Evolutionary conservation across 2,797 vertebrate species (phyloP), one percentile per base, ranked within the genome.

Genomic region (Sebastolobus altivelis): DNA sequence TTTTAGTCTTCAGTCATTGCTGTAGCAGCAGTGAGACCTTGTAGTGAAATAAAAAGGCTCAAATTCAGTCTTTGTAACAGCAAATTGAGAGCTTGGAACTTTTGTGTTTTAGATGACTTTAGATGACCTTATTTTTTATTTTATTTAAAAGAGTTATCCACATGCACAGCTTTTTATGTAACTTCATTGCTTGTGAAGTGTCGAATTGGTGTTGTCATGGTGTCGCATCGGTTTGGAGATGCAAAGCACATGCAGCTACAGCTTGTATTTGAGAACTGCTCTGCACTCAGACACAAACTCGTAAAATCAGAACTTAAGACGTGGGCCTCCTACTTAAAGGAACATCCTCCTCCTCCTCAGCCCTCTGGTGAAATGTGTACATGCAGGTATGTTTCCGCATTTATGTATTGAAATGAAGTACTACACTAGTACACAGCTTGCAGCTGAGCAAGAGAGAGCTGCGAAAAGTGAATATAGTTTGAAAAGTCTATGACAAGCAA

Each of bases 191-290:
- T 52, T 9, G 14, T 72, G 20, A 56, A 54, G 38, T 62, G 60
- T 56, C 16, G 25, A 35, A 70, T n/a, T 38, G 49, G 27, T 54
- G 38, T 31, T 56, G 20, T 29, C 29, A 29, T 27, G 5, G 14
- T 58, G 54, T 66, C 4, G 0, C 10, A 31, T 55, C 6, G 5
- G 5, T 65, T 63, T 68, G 35, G 20, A 56, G 68, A 71, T 56
- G 61, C 75, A 62, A 65, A 70, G 37, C 60, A 75, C 29, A 52
- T 16, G 35, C 40, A 40, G 66, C 35, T 56, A 43, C 35, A 62
- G 76, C 55, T 27, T 35, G 31, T 20, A 49, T 20, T 49, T 49
- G 43, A 49, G 46, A 20, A 20, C 46, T 20, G 46, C 46, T 49
- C 18, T 20, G 46, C 46, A 20, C 46, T 49, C 46, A 49, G 46